Base-by-base conservation (phyloP, 1,140 invertebrate genomes). In the Lordiphosa collinella region DNA sequence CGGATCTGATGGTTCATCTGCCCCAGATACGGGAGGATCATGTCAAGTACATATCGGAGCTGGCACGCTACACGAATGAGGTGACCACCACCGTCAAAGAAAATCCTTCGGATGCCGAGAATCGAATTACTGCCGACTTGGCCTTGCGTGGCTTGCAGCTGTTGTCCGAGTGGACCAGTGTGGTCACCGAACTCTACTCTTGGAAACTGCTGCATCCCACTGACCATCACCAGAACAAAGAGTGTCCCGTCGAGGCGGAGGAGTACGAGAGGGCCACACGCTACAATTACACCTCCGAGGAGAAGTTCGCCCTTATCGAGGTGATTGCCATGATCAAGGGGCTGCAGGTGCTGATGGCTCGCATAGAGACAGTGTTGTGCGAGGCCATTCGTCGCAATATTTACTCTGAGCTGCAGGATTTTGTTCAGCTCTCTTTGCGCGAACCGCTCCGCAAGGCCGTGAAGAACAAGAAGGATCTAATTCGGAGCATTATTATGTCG, bases 271-370 rank as follows among this genome's bases (percentile, higher is more conserved):
- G 98, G 90, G 97, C 98, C 1, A 99, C 98, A 0, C 92, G 97
- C 13, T 99, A 99, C 90, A 99, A 99, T 90, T 99, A 99, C 88
- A 96, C 94, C 6, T 95, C 96, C 16, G 97, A 98, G 84, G 99
- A 99, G 90, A 99, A 99, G 89, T 98, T 98, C 91, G 98, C 98
- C 4, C 90, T 99, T 34, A 98, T 99, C 68, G 98, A 99, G 91
- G 96, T 99, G 11, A 99, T 99, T 71, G 97, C 98, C 0, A 99
- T 99, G 98, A 99, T 99, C 67, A 99, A 99, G 91, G 98, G 98
- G 2, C 91, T 99, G 6, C 98, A 99, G 90, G 96, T 98, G 29
- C 90, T 99, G 35, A 98, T 99, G 96, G 95, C 97, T 4, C 91
- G 98, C 41, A 99, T 99, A 94, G 98, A 99, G 91, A 97, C 97